Evolutionary conservation across 2,888 invertebrate species (phyloP).

Genomic region (Luperina testacea): DNA sequence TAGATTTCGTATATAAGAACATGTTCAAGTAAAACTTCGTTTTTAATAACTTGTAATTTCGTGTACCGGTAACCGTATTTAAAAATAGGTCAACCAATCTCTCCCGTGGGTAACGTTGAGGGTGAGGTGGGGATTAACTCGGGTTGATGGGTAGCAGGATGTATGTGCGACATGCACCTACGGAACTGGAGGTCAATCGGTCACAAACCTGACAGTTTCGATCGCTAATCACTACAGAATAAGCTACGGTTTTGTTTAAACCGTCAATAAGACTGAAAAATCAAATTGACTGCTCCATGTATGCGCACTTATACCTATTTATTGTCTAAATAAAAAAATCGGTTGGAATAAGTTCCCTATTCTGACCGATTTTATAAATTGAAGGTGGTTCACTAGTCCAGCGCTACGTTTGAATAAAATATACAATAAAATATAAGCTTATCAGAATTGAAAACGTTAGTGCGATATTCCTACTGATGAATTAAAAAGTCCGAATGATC

Average conservation of each 20-base stretch:
- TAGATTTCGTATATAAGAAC: slow-evolving; percentile 16
- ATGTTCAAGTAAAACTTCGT: slow-evolving; percentile 25
- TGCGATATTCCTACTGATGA: slow-evolving; percentile 52
- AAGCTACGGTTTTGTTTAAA: not conserved
- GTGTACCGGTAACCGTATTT: slow-evolving; percentile 23
- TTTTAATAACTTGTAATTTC: slow-evolving; percentile 59
- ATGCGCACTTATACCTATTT: too few species aligned
- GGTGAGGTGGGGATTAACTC: slow-evolving; percentile 54
- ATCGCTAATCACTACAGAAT: not conserved
- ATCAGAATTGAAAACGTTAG: slow-evolving; percentile 53
- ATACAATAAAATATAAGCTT: slow-evolving; percentile 36
- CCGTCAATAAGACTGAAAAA: not conserved
- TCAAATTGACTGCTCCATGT: not conserved
- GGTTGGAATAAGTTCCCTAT: not conserved
- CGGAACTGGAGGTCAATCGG: slow-evolving; percentile 21
- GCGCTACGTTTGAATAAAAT: slow-evolving; percentile 24
- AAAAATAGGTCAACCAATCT: slow-evolving; percentile 60
- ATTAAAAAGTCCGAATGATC: slow-evolving; percentile 69
- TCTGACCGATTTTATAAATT: not conserved
- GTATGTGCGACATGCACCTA: slow-evolving; percentile 40
- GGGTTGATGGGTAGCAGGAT: slow-evolving; percentile 38
- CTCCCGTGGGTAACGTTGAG: slow-evolving; percentile 45
- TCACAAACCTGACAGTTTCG: slow-evolving; percentile 18
- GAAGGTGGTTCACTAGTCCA: not conserved
- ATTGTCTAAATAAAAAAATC: not conserved